Percentiles rank a stretch among this genome's conserved stretches.
Evolutionary conservation across 2,113 vertebrate genomes (phyloP).

Genomic region (Thamnophis sirtalis): DNA sequence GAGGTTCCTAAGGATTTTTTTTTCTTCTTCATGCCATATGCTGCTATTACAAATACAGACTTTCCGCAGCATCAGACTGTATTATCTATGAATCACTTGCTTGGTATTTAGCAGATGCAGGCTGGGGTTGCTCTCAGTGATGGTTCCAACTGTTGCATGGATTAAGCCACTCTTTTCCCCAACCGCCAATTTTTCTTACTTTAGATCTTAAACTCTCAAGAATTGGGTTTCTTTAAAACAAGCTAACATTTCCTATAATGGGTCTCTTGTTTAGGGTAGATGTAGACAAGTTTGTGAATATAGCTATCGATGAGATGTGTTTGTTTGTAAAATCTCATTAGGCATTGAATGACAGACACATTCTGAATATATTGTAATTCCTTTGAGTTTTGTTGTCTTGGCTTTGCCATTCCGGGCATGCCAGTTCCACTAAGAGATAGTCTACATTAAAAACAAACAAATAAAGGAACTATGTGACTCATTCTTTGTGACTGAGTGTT

Average conservation of each 20-base stretch:
- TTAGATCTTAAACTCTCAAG: not conserved
- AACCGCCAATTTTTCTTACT: not conserved
- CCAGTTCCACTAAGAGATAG: not conserved
- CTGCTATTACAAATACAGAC: not conserved
- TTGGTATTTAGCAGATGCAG: slow-evolving; percentile 44
- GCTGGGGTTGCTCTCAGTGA: slow-evolving; percentile 26
- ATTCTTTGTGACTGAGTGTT: not conserved
- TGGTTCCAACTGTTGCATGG: slow-evolving; percentile 33
- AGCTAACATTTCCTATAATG: not conserved
- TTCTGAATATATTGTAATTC: not conserved
- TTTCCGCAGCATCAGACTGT: slow-evolving; percentile 23
- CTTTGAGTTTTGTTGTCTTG: not conserved
- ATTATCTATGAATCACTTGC: slow-evolving; percentile 42
- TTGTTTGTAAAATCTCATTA: not conserved
- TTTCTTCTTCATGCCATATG: slow-evolving; percentile 8
- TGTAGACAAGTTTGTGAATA: not conserved
- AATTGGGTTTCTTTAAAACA: not conserved
- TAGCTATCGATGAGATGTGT: not conserved
- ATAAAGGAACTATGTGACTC: slow-evolving; percentile 15
- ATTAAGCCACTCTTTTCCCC: not conserved
- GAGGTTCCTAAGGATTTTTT: slow-evolving; percentile 17
- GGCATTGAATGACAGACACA: not conserved
- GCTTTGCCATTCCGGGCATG: not conserved
- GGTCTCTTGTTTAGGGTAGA: not conserved
- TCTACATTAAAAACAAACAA: not conserved